Conservation (phyloP, 2,888 invertebrate species). For the Nymphalis polychloros region DNA sequence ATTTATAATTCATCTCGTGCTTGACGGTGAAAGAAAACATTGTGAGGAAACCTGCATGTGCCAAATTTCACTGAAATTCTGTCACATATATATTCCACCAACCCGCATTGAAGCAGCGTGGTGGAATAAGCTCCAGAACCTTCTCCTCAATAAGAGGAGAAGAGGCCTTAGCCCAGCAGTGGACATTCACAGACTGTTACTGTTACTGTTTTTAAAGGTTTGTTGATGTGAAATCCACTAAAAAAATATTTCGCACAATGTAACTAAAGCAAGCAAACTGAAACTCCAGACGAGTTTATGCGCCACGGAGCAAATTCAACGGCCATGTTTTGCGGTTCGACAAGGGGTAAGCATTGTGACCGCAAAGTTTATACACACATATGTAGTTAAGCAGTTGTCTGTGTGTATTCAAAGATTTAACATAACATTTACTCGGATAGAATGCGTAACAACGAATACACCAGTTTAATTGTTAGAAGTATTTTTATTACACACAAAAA, state of each 20-base stretch:
- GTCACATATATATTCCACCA: no score
- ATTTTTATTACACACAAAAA: not conserved
- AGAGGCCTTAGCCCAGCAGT: no score
- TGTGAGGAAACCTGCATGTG: no score
- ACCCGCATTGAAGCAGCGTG: no score
- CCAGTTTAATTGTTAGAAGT: not conserved
- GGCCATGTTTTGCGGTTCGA: conserved; percentile 30
- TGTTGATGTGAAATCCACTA: conserved; percentile 15
- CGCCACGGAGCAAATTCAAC: conserved; percentile 33
- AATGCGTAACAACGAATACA: conserved; percentile 2
- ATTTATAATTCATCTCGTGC: no score
- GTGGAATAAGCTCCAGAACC: no score
- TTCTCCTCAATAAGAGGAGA: no score
- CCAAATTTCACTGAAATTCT: no score
- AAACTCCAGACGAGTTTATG: conserved; percentile 30
- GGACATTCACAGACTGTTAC: no score
- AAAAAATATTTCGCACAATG: conserved; percentile 15
- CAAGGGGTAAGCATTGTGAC: conserved; percentile 28
- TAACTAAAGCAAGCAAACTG: conserved; percentile 27
- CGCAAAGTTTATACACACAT: conserved; percentile 27
- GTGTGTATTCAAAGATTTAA: not conserved
- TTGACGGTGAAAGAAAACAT: no score
- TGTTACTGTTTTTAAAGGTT: conserved; percentile 2
- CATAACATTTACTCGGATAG: not conserved
- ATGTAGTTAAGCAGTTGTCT: conserved; percentile 24